These are phyloP conservation scores for Platyrinchus mystaceus DNA, from an alignment of 2,797 vertebrate genomes.

Conservation along the genomic window DNA sequence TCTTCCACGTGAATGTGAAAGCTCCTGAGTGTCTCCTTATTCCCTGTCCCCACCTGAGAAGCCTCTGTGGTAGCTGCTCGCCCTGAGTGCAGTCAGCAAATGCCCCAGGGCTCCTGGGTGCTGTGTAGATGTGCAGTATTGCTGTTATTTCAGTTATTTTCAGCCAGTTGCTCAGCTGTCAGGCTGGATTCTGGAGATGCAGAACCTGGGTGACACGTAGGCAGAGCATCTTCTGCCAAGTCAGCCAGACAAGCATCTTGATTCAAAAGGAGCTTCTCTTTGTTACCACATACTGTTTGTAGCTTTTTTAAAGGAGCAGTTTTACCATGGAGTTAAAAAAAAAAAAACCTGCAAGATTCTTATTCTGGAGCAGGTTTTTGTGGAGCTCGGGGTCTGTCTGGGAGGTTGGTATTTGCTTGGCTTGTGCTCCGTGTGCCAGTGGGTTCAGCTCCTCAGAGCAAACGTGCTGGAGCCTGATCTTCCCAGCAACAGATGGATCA, in stretches of 20 bases:
- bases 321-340: accelerated
- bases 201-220: background rate
- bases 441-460: background rate
- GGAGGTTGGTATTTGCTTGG: background rate
- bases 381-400: background rate
- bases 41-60: background rate
- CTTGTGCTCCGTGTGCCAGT: background rate
- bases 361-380: background rate
- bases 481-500: background rate
- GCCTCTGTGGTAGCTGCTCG: background rate
- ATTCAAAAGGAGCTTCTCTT: background rate
- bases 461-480: background rate
- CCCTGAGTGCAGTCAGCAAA: background rate
- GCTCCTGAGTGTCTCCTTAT: background rate
- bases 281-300: background rate
- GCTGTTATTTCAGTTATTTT: background rate
- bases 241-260: background rate
- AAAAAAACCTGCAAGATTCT: background rate
- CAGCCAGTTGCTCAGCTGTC: slow-evolving; percentile 22
- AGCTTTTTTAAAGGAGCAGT: background rate
- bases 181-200: background rate
- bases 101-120: background rate
- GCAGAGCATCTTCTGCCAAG: background rate
- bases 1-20: background rate
- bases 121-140: background rate